Evolutionary conservation across 2,113 vertebrate genomes (phyloP).

Genomic region (Psittacara wagleri): DNA sequence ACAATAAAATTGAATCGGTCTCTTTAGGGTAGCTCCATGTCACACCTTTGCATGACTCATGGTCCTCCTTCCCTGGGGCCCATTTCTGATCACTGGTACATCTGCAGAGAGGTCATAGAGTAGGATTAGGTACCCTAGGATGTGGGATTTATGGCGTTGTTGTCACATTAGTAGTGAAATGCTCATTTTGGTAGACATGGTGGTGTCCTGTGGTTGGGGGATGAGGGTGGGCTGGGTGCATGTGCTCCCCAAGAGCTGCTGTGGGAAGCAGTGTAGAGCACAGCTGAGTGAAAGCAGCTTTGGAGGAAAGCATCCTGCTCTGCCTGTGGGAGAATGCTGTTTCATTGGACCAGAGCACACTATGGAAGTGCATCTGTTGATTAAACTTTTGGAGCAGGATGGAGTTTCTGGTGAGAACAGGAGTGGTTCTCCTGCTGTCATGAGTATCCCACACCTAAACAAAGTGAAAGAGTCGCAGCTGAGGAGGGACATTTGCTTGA

Average conservation of each 20-base stretch:
- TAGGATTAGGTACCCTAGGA: background rate
- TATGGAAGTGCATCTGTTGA: background rate
- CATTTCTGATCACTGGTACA: background rate
- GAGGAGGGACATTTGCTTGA: background rate
- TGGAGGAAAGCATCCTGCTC: background rate
- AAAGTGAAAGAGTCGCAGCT: background rate
- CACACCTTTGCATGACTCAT: constrained; percentile 1
- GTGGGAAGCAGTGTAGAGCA: background rate
- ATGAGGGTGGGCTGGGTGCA: background rate
- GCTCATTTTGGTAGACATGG: background rate
- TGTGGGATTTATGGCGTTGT: accelerated
- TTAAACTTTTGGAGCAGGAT: background rate
- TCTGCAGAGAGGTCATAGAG: background rate
- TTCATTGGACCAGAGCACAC: background rate
- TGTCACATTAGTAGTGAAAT: background rate
- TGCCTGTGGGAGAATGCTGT: background rate
- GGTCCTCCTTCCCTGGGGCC: background rate
- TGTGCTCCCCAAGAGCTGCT: background rate
- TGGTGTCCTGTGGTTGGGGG: accelerated
- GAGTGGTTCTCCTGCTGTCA: background rate
- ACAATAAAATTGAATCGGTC: background rate
- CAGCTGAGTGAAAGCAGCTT: background rate
- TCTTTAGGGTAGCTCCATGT: background rate
- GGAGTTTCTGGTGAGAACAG: background rate
- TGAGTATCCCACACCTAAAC: background rate